Evolutionary conservation across 30 jellyfish, hydroid and myxozoan species (phyloP), one percentile per base, ranked within the genome.

Genomic region (Chrysaora quinquecirrha): DNA sequence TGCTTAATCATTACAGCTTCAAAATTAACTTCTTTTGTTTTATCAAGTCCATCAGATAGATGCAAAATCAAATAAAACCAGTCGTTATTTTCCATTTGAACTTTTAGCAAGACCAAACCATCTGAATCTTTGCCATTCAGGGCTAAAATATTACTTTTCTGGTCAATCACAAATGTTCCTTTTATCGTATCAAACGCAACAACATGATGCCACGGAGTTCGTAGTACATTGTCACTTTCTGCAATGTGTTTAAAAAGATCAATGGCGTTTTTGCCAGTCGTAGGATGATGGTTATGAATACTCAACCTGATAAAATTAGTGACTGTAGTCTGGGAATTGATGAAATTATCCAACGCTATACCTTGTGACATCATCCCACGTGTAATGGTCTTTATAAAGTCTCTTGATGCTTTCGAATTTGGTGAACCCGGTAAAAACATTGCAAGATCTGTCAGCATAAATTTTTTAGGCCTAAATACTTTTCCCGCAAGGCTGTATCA

Each of bases 291-390:
- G 34, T 80, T 80, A 25, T 80, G 91, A 22, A 80, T 80, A 52
- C 91, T 80, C 20, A 80, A 84, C 12, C 91, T 75, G 19, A 80
- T 33, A 70, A 6, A 80, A 35, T 80, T 65, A 21, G 19, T 22
- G 16, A 80, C 27, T 1, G 48, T 47, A 1, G 67, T 49, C 47
- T 80, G 91, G 25, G 25, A 29, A 54, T 22, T 43, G 14, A 80
- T 30, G 66, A 80, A 80, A 27, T 35, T 30, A 48, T 80, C 84
- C 35, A 80, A 74, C 18, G 91, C 91, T 3, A 80, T 80, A 7
- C 91, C 91, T 49, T 80, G 91, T 3, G 67, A 75, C 75, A 80
- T 80, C 91, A 80, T 80, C 12, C 91, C 91, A 9, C 77, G 43
- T 27, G 91, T 47, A 16, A 80, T 74, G 16, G 16, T 20, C 49